A percentile compares a stretch with the other conserved stretches of the same genome.
Evolutionary conservation across 35 echinoderm and acorn worm species (phyloP).

Genomic region (Apostichopus japonicus): DNA sequence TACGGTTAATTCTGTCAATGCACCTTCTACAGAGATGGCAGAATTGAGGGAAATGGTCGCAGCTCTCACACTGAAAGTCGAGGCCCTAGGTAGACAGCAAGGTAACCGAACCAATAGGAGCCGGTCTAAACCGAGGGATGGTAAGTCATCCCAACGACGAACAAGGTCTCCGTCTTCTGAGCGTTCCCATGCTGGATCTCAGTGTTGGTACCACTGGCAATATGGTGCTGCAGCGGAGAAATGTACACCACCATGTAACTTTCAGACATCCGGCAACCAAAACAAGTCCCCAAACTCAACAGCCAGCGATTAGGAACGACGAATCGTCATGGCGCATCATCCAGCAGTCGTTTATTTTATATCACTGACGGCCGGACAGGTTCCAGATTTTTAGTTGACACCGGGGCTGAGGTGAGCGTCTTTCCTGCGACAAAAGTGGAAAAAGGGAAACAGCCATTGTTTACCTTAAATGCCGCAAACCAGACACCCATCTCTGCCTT

Average conservation of each 20-base stretch:
- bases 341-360: conserved; percentile 8
- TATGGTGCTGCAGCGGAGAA: neutral
- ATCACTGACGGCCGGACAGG: conserved; percentile 1
- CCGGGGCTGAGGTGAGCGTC: conserved; percentile 47
- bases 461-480: neutral
- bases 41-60: too few relatives aligned
- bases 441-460: conserved; percentile 1
- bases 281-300: too few relatives aligned
- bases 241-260: neutral
- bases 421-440: conserved; percentile 21
- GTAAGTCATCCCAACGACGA: too few relatives aligned
- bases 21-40: too few relatives aligned
- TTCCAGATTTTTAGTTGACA: conserved; percentile 27
- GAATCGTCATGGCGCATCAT: neutral
- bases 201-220: conserved; percentile 13
- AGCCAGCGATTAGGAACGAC: conserved; percentile 6
- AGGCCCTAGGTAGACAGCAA: too few relatives aligned
- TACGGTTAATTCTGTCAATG: too few relatives aligned
- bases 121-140: too few relatives aligned
- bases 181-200: conserved; percentile 4
- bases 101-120: too few relatives aligned
- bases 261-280: too few relatives aligned
- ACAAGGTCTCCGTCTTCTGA: neutral
- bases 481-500: too few relatives aligned
- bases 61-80: too few relatives aligned